Base-by-base conservation (phyloP, 37 sponge, comb jelly and placozoan genomes). In the Amphimedon queenslandica region DNA sequence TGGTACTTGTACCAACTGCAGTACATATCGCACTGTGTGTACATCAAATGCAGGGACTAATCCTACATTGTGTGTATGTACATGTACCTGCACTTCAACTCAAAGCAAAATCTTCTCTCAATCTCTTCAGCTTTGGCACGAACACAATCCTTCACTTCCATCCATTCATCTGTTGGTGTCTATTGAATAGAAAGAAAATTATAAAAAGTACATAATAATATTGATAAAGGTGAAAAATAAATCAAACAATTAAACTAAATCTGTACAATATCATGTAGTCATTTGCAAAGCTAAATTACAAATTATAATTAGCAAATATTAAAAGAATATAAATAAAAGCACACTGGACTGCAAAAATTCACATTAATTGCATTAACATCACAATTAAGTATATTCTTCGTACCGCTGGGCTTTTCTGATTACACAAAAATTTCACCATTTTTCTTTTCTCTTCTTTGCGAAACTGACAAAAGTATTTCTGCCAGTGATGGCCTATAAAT, bases 91-190 rank as follows among this genome's bases (percentile, higher is more conserved):
- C 41, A 39, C 13, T 8, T 76, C 27, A 96, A 72, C 42, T 96
- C 96, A 77, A 96, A 88, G 68, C 92, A 92, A 69, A 92, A 96
- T 58, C 88, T 83, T 76, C 96, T 75, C 13, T 92, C 92, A 25
- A 80, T 40, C 0, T 96, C 96, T 6, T 92, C 96, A 4, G 80
- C 40, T 39, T 58, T 84, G 30, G 73, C 74, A 16, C 93, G 74
- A 41, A 85, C 61, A 64, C 93, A 93, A 32, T 82, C 71, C 34
- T 79, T 80, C 64, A 88, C 81, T 37, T 85, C 82, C 47, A 81
- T 40, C 35, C 81, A 90, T 35, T 85, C 91, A 0, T 30, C 30
- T 42, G 51, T 60, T 18, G 77, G 78, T 55, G 73, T 28, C 88
- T 76, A 39, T 21, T 27, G 57, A 1, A 53, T 33, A 10, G 57